A percentile compares a stretch with the other conserved stretches of the same genome.
Conservation (phyloP, 2,888 invertebrate genomes). For the Hypselothyrea guttata region DNA sequence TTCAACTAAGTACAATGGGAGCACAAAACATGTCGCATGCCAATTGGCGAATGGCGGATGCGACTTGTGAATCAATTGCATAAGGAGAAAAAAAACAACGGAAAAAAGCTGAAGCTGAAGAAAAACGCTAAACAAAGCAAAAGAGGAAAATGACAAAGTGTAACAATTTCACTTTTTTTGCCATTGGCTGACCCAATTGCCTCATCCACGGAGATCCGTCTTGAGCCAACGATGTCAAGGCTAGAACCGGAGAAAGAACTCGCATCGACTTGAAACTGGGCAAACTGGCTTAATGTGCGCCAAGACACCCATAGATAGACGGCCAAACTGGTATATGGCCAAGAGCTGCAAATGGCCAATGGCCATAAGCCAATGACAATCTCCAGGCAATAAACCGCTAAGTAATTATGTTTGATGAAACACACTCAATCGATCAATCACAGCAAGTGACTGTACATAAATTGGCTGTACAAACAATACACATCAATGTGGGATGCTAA, state of each 20-base stretch:
- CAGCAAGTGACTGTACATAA: conserved; percentile 5
- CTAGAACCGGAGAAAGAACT: conserved; percentile 51
- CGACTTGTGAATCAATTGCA: conserved; percentile 65
- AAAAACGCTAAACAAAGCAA: too few relatives aligned
- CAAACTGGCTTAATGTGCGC: background rate
- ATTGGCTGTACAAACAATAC: too few relatives aligned
- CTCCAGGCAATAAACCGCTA: conserved; percentile 4
- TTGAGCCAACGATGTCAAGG: conserved; percentile 66
- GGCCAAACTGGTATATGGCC: background rate
- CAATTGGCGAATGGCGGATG: conserved; percentile 55
- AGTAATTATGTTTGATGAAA: conserved; percentile 27
- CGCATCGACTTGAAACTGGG: background rate
- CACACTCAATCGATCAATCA: conserved; percentile 24
- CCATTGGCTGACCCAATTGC: conserved; percentile 57
- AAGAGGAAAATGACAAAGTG: conserved; percentile 40
- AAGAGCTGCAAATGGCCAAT: background rate
- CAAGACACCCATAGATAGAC: background rate
- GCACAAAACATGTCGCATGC: conserved; percentile 52
- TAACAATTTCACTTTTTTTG: conserved; percentile 75
- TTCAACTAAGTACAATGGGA: conserved; percentile 57
- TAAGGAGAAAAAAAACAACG: conserved; percentile 44
- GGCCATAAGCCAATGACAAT: conserved; percentile 7
- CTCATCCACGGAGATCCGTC: conserved; percentile 54
- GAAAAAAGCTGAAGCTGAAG: conserved; percentile 8
- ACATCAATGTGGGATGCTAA: too few relatives aligned